A percentile compares a stretch with the other conserved stretches of the same genome.
These are phyloP conservation scores for Prunella strophiata DNA, from an alignment of 2,797 vertebrate genomes.

Conservation along the genomic window DNA sequence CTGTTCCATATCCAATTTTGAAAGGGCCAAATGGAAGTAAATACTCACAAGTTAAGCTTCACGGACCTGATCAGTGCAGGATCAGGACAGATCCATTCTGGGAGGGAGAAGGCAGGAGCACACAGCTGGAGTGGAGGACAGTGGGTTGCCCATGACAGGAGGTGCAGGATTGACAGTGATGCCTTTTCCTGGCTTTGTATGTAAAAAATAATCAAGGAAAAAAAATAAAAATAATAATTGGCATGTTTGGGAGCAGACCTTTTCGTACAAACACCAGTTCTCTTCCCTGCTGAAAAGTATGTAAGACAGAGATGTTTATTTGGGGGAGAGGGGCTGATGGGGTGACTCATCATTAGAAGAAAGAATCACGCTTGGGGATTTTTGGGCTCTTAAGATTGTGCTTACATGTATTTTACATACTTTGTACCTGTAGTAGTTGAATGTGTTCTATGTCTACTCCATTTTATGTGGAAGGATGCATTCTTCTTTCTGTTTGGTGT, in stretches of 20 bases:
- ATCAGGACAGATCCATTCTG: not conserved
- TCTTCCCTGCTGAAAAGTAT: not conserved
- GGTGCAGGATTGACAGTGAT: rapidly evolving
- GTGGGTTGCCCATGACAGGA: not conserved
- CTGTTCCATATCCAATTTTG: not conserved
- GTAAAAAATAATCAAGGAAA: not conserved
- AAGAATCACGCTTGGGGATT: not conserved
- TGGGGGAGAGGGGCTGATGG: rapidly evolving
- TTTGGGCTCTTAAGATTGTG: not conserved
- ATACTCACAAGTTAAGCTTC: not conserved
- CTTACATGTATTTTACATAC: not conserved
- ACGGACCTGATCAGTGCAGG: not conserved
- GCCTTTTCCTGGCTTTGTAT: not conserved
- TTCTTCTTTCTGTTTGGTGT: not conserved
- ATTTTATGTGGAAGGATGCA: not conserved
- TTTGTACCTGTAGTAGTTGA: not conserved
- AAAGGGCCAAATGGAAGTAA: not conserved
- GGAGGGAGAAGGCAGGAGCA: not conserved
- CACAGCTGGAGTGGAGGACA: not conserved
- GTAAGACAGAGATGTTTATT: not conserved
- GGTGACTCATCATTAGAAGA: not conserved
- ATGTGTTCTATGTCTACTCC: not conserved
- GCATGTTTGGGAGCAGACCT: not conserved
- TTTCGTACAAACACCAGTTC: not conserved
- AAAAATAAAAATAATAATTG: not conserved